Percentiles rank a stretch among this genome's conserved stretches.
Conservation (phyloP, 1,140 invertebrate genomes). For the Sinella curviseta region DNA sequence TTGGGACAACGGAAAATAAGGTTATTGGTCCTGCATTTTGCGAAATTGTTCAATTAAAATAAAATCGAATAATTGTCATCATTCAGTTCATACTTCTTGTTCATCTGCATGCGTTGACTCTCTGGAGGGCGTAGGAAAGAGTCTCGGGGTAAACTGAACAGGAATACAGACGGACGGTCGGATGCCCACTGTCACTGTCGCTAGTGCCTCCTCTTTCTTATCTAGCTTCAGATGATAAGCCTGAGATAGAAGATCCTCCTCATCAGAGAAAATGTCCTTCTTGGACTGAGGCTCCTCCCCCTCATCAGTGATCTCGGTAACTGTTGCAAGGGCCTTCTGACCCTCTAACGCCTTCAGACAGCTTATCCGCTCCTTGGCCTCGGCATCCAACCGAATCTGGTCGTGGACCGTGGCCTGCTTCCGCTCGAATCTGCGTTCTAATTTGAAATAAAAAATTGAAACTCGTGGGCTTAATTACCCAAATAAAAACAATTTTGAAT, state of each 20-base stretch:
- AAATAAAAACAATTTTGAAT: no score
- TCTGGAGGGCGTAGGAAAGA: conserved; percentile 77
- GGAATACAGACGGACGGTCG: conserved; percentile 64
- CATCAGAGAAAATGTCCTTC: not conserved
- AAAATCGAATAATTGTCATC: no score
- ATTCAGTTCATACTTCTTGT: conserved; percentile 68
- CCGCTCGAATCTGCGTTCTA: conserved; percentile 40
- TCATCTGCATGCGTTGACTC: conserved; percentile 74
- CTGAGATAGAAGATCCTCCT: not conserved
- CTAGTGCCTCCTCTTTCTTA: conserved; percentile 43
- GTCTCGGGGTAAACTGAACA: conserved; percentile 72
- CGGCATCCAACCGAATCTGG: conserved; percentile 44
- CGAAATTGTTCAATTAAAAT: not conserved
- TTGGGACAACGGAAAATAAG: not conserved
- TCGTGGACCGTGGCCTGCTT: conserved; percentile 45
- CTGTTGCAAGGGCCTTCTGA: conserved; percentile 25
- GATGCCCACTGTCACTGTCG: conserved; percentile 61
- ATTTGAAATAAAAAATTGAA: no score
- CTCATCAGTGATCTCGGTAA: not conserved
- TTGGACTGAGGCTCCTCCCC: not conserved
- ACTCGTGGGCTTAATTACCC: no score
- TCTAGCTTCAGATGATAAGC: not conserved
- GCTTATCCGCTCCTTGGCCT: conserved; percentile 42
- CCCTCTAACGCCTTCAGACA: conserved; percentile 32
- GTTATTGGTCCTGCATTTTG: not conserved